Evolutionary conservation across 1,140 invertebrate genomes (phyloP).

Genomic region (Philaenus spumarius): DNA sequence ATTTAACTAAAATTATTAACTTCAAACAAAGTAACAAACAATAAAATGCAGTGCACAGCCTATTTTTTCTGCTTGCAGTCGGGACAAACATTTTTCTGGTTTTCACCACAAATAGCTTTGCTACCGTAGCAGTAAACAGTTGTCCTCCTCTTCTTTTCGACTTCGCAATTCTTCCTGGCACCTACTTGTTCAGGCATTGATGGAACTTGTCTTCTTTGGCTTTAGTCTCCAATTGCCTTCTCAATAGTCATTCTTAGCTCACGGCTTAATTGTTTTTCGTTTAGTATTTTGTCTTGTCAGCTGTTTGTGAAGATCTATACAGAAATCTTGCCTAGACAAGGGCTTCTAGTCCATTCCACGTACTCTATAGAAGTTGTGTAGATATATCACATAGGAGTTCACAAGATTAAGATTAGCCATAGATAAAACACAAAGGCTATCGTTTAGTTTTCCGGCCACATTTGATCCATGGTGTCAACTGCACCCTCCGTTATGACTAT

Average conservation of each 20-base stretch:
- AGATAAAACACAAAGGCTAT: background rate
- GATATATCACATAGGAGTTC: background rate
- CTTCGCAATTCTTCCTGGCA: constrained; percentile 1
- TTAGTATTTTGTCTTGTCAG: background rate
- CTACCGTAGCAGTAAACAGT: constrained; percentile 19
- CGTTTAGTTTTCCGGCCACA: constrained; percentile 15
- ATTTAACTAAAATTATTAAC: no score
- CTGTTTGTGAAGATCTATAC: no score
- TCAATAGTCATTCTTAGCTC: background rate
- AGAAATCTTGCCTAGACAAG: no score
- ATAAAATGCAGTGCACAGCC: no score
- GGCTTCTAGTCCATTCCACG: background rate
- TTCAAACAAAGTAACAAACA: no score
- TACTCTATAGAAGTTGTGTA: background rate
- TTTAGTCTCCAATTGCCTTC: background rate
- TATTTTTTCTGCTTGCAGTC: constrained; percentile 11
- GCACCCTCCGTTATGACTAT: no score
- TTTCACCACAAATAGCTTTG: constrained; percentile 13
- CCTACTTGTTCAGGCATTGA: background rate
- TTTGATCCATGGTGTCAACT: constrained; percentile 39
- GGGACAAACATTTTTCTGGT: constrained; percentile 15
- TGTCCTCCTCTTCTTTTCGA: constrained; percentile 19
- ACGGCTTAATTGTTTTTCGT: background rate
- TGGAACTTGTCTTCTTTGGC: constrained; percentile 9
- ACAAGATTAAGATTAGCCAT: background rate